Evolutionary conservation across 2,797 vertebrate species (phyloP).

Genomic region (Myotis daubentonii): DNA sequence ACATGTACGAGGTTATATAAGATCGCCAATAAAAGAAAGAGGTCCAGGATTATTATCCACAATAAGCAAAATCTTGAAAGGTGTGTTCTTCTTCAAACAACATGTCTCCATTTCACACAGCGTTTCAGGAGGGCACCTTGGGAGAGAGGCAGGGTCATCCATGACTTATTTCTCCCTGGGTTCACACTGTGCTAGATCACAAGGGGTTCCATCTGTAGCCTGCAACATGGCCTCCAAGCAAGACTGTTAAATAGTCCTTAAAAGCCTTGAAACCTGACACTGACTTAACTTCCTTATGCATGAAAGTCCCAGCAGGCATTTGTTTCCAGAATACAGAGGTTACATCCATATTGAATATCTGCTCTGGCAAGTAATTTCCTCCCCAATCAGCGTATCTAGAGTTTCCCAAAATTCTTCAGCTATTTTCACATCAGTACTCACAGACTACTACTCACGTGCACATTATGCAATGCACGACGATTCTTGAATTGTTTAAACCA

Average conservation of each 20-base stretch:
- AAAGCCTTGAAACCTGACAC: not conserved
- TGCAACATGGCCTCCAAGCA: not conserved
- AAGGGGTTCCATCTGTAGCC: not conserved
- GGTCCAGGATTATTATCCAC: not conserved
- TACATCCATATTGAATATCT: not conserved
- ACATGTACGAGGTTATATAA: conserved; percentile 7
- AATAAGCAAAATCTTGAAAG: not conserved
- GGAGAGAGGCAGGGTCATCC: no score
- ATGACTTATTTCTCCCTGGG: not conserved
- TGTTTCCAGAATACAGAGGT: not conserved
- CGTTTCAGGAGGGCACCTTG: not conserved
- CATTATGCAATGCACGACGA: not conserved
- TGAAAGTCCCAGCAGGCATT: not conserved
- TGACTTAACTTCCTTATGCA: not conserved
- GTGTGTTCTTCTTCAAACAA: not conserved
- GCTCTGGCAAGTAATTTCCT: not conserved
- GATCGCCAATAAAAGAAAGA: not conserved
- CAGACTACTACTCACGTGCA: not conserved
- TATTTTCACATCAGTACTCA: not conserved
- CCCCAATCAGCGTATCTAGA: not conserved
- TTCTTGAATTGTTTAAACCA: not conserved
- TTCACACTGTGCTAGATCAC: not conserved
- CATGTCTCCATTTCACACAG: not conserved
- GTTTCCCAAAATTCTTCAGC: not conserved
- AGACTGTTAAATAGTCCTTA: not conserved